phyloP scores from a whole-genome alignment of 1,140 invertebrate species.

The Scaptomyza montana region DNA sequence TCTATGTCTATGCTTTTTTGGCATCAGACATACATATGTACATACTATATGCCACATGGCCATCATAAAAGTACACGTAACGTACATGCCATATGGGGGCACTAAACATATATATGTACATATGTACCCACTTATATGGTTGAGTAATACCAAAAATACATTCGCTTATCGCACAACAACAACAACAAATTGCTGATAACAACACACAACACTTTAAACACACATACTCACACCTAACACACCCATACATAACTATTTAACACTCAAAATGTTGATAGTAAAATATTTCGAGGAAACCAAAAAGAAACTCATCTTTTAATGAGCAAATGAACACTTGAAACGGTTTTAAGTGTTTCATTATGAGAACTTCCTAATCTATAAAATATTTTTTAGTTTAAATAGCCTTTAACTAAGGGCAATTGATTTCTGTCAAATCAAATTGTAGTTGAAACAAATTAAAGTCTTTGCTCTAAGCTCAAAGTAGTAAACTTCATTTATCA shows the following conservation, averaged over 20 bases:
- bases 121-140: constrained; percentile 44
- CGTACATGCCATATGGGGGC: constrained; percentile 35
- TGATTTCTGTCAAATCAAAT: no score
- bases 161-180: constrained; percentile 65
- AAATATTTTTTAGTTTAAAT: background rate
- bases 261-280: constrained; percentile 22
- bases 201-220: constrained; percentile 22
- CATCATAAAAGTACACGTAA: constrained; percentile 51
- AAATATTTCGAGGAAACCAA: background rate
- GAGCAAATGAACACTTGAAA: no score
- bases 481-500: no score
- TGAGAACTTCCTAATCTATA: background rate
- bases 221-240: constrained; percentile 34
- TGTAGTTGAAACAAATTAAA: no score
- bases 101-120: background rate
- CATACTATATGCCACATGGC: constrained; percentile 63
- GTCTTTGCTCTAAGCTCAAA: no score
- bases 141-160: constrained; percentile 75
- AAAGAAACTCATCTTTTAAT: no score
- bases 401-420: background rate
- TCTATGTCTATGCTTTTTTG: no score
- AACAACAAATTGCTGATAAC: constrained; percentile 54
- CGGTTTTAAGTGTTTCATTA: background rate
- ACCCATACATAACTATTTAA: background rate
- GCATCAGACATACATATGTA: background rate